Base-by-base conservation (phyloP, 2,888 invertebrate genomes). In the Nomada ruficornis region DNA sequence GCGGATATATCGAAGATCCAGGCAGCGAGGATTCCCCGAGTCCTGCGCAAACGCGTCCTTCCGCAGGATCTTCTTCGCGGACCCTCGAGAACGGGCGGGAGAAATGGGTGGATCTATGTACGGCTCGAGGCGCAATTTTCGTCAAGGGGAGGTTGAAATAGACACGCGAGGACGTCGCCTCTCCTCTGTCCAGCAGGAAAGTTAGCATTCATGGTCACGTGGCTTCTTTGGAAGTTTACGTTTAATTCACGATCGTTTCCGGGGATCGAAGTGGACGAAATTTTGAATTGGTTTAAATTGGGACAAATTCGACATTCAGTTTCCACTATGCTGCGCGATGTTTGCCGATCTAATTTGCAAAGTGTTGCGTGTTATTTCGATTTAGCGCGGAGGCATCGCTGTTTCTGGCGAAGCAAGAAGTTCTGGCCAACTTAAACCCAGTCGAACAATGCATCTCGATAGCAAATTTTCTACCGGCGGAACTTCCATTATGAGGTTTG, bases 31-130 rank as follows among this genome's bases (percentile, higher is more conserved):
- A 76, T 81, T 76, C 77, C 72, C 63, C 73, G 79, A 69, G 79
- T 86, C 83, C 83, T 89, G 89, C 91, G 90, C 90, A 90, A 89
- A 87, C 87, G 91, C 90, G 84, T 89, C 85, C 81, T 82, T 83
- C 67, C 75, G 70, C 75, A 54, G 57, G 80, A 81, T 81, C 83
- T 83, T 84, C 54, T 76, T 77, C 74, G 67, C 29, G 63, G 64
- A 68, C 81, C 78, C 73, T 79, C 71, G 77, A 75, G 78, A 83
- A 78, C 74, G 59, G 77, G 65, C 83, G 44, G 36, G 59, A 64
- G 71, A 57, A n/a, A 65, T 29, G 65, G 80, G 50, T 57, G 63
- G 67, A 78, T 78, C 73, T 73, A 59, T 73, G 69, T 50, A 50
- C 60, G 13, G 5, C 29, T 70, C 52, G 29, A 13, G 64, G 73